Conservation (phyloP, 2,113 vertebrate genomes). For the Bucco capensis region DNA sequence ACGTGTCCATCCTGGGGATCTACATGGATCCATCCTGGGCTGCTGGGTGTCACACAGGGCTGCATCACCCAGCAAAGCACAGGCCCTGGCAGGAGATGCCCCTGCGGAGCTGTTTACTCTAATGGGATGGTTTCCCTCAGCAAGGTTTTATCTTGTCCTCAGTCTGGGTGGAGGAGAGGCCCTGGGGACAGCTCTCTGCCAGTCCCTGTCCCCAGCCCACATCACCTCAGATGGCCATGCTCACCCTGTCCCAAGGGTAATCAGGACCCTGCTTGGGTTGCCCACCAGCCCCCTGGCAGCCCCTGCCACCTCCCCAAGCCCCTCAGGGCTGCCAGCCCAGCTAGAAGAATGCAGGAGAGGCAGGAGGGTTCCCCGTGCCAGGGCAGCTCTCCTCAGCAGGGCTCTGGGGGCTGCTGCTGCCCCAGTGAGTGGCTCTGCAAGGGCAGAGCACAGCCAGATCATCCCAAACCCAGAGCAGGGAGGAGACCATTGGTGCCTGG, state of each 20-base stretch:
- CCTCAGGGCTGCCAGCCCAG: not conserved
- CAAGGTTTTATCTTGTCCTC: not conserved
- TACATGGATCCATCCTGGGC: rapidly evolving
- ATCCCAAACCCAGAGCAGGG: not conserved
- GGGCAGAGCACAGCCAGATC: not conserved
- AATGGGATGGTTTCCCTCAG: not conserved
- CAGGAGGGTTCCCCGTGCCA: not conserved
- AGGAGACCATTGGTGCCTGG: not conserved
- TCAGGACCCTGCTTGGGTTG: not conserved
- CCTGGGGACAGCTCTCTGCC: not conserved
- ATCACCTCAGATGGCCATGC: not conserved
- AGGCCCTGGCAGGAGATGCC: not conserved
- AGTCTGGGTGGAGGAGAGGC: not conserved
- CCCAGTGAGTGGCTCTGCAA: rapidly evolving
- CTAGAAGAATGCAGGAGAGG: not conserved
- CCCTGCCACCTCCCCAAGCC: not conserved
- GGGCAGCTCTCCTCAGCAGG: rapidly evolving
- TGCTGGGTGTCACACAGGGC: rapidly evolving
- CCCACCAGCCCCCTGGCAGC: not conserved
- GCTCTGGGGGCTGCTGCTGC: not conserved
- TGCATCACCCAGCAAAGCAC: rapidly evolving
- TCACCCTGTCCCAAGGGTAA: not conserved
- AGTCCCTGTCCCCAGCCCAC: not conserved
- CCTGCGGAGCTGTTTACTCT: rapidly evolving
- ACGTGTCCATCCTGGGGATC: rapidly evolving